Evolutionary conservation across 2,113 vertebrate genomes (phyloP).

Genomic region (Crotalus tigris): DNA sequence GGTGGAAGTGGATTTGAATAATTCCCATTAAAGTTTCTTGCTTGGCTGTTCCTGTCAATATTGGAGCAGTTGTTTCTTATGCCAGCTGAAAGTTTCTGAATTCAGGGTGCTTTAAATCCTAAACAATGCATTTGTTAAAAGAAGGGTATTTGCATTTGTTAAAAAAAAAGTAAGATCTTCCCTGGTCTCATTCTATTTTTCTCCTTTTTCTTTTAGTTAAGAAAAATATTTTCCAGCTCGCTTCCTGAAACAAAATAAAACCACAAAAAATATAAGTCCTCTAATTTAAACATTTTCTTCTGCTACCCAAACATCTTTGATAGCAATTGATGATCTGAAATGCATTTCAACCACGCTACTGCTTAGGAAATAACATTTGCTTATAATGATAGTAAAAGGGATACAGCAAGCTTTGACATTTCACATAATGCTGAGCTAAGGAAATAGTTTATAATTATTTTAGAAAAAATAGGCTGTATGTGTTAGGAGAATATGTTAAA

Average conservation of each 20-base stretch:
- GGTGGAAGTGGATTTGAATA: neutral
- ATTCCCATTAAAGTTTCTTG: neutral
- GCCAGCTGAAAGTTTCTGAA: neutral
- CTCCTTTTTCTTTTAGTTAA: neutral
- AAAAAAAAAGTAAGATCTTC: neutral
- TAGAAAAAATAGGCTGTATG: neutral
- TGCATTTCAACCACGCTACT: conserved; percentile 12
- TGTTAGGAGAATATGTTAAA: neutral
- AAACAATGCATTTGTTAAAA: neutral
- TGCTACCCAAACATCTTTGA: neutral
- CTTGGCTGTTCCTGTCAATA: conserved; percentile 8
- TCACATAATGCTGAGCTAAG: neutral
- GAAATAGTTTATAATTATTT: neutral
- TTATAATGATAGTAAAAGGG: neutral
- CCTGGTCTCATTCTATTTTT: neutral
- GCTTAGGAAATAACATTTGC: neutral
- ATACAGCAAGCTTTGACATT: neutral
- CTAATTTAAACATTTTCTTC: neutral
- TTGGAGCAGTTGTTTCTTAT: neutral
- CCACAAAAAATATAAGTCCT: neutral
- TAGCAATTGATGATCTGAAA: conserved; percentile 20
- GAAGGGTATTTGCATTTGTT: neutral
- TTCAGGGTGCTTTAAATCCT: neutral
- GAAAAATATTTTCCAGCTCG: neutral
- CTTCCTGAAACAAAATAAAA: conserved; percentile 7